Base-by-base conservation (phyloP, 2,797 vertebrate genomes). In the Gymnocypris eckloni region DNA sequence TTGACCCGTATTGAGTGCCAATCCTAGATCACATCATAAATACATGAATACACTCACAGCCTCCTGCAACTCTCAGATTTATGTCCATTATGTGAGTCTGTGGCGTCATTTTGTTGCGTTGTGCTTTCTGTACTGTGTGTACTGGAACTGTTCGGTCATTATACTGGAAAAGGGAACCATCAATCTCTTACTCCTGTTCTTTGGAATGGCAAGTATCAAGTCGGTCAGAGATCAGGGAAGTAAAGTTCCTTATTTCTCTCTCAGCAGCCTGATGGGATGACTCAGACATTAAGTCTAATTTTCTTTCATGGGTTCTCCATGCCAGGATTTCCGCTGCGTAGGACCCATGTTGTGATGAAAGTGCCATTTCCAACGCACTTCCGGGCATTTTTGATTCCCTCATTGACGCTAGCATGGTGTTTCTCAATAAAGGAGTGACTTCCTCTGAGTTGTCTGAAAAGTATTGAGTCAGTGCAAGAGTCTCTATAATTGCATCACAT, bases 251-350 rank as follows among this genome's bases (percentile, higher is more conserved):
- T 77, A 56, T 90, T 91, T 86, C 83, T 67, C 33, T 37, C 28
- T 37, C 6, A 37, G 64, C 13, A 33, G 13, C 61, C 25, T 6
- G 25, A 28, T 88, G 54, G n/a, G 28, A 79, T n/a, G 48, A 33
- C 48, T 82, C 66, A 54, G 83, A 77, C 81, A 80, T 54, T 28
- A 8, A 69, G n/a, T 64, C 16, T 33, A 12, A 25, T 79, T 79
- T 78, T 70, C 85, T 83, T 80, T 87, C 82, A 84, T 84, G 82
- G 7, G 67, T 56, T 87, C 70, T 82, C 81, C 39, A 86, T 78
- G 86, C 88, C 90, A 93, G 93, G 92, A 94, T 92, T 93, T 94
- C 93, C 90, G 87, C 71, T n/a, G 10, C 92, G 91, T 91, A 89
- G 91, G 92, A 93, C 92, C 89, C 91, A 89, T 88, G 70, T 85